Percentiles rank a stretch among this genome's conserved stretches.
Evolutionary conservation across 2,797 vertebrate genomes (phyloP).

Genomic region (Acrocephalus scirpaceus): DNA sequence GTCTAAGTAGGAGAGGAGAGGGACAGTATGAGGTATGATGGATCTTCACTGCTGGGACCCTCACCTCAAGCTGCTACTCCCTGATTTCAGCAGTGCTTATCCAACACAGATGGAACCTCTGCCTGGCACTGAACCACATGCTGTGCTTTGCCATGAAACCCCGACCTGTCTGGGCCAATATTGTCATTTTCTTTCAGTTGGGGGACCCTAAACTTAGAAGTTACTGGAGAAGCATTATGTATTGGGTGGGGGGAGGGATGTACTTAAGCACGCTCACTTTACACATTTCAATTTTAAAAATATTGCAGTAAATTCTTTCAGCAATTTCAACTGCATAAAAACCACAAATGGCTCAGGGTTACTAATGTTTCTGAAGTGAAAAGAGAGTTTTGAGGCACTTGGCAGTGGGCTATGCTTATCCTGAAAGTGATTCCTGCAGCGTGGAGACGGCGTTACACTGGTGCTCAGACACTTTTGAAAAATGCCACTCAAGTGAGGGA

Average conservation of each 20-base stretch:
- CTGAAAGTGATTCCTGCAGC: background rate
- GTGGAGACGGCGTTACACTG: background rate
- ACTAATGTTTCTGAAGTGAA: background rate
- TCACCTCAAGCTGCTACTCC: background rate
- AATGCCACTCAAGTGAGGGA: background rate
- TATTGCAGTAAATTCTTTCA: background rate
- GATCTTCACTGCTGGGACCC: background rate
- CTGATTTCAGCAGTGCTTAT: background rate
- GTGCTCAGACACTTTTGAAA: background rate
- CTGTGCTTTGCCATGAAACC: background rate
- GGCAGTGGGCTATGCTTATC: background rate
- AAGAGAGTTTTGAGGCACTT: background rate
- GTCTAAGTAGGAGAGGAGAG: background rate
- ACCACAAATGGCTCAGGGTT: background rate
- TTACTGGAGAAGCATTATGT: background rate
- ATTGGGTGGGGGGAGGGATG: accelerated
- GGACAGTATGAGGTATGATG: background rate
- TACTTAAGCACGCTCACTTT: background rate
- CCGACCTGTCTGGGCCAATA: background rate
- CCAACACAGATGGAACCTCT: background rate
- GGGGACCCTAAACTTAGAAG: background rate
- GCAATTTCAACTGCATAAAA: background rate
- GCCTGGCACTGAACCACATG: background rate
- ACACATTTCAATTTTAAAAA: background rate
- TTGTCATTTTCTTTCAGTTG: background rate